Base-by-base conservation (phyloP, 2,113 vertebrate species). In the Colistium nudipinnis region DNA sequence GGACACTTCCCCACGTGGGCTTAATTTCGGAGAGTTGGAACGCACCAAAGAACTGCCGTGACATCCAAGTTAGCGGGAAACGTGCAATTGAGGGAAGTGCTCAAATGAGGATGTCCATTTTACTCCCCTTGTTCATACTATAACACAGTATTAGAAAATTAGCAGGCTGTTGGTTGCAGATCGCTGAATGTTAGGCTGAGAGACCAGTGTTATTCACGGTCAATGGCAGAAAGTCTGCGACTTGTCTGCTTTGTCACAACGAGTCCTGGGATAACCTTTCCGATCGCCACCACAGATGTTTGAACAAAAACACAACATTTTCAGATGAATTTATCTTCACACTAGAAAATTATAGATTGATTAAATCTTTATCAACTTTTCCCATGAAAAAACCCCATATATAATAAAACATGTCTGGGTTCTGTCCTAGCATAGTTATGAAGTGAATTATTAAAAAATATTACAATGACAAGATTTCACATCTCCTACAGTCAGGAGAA, bases 241-340 rank as follows among this genome's bases (percentile, higher is more conserved):
- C 28, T 38, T 64, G 62, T 33, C 56, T 38, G 59, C 59, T 27
- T 5, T n/a, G 14, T 63, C 20, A 45, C 4, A 0, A 16, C 4
- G 22, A 53, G 35, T 60, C 54, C 70, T 17, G 17, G 24, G 25
- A 11, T 41, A 35, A 65, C 25, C 20, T 33, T 41, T 16, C 3
- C n/a, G 1, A 4, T 68, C 48, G 27, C 56, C 14, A 25, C 16
- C 19, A 38, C 31, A 68, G 7, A 66, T 67, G 41, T 77, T 55
- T 4, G 0, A 38, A 67, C 1, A 4, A 56, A 62, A 69, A 73
- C 13, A 74, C 39, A 62, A 38, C 54, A 24, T 59, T 77, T 74
- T 41, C 20, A 76, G 70, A 70, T 56, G 13, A 3, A n/a, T 71
- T 30, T 60, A 54, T 66, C 10, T 28, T 71, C 16, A 51, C 11